A percentile compares a stretch with the other conserved stretches of the same genome.
phyloP scores from a whole-genome alignment of 2,113 vertebrate species.

The Gavia stellata region DNA sequence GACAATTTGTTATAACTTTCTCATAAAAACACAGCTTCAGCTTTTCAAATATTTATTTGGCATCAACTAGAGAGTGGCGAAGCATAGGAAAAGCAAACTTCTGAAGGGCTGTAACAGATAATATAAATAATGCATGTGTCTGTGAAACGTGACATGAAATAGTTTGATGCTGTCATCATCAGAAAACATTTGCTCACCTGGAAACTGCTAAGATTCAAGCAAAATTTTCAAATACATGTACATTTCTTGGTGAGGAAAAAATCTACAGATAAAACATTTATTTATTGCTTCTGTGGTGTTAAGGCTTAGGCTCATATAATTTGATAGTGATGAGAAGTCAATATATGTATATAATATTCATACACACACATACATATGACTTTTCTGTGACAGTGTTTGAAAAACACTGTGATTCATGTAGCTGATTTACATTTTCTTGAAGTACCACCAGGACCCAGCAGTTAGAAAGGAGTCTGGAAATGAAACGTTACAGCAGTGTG shows the following conservation, averaged over 20 bases:
- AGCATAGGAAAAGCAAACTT: not conserved
- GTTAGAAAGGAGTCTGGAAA: not conserved
- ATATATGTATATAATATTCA: not conserved
- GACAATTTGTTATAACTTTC: not conserved
- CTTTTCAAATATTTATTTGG: not conserved
- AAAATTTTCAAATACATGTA: not conserved
- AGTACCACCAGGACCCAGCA: not conserved
- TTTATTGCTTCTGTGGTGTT: not conserved
- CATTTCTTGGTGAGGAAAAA: not conserved
- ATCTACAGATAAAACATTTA: not conserved
- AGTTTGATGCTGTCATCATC: not conserved
- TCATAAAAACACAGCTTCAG: not conserved
- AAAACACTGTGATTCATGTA: not conserved
- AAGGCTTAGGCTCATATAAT: not conserved
- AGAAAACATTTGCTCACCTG: not conserved
- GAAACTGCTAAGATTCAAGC: not conserved
- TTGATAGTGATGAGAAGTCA: not conserved
- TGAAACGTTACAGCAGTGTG: accelerated
- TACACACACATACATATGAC: not conserved
- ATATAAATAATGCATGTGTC: not conserved
- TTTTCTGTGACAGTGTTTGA: not conserved
- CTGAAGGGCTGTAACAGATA: not conserved
- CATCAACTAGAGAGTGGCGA: not conserved
- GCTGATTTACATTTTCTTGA: not conserved
- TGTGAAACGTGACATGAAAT: not conserved